Evolutionary conservation across 2,113 vertebrate genomes (phyloP).

Genomic region (Isurus oxyrinchus): DNA sequence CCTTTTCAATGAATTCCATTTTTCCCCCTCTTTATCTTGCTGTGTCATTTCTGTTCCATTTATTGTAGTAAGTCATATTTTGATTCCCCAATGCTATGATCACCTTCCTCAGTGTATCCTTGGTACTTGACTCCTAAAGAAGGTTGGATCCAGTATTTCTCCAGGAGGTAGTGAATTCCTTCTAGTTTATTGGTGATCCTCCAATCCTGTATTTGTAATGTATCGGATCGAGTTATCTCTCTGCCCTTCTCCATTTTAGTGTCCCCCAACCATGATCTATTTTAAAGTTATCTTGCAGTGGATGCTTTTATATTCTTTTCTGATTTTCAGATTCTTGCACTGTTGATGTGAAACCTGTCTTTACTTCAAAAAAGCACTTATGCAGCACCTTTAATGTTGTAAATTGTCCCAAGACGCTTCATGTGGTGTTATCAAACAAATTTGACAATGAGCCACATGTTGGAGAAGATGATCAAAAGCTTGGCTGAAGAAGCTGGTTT

Average conservation of each 20-base stretch:
- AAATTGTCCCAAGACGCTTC: too few relatives aligned
- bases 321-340: background rate
- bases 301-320: background rate
- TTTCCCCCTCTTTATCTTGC: background rate
- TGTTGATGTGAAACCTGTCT: background rate
- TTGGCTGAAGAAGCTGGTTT: too few relatives aligned
- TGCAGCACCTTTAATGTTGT: too few relatives aligned
- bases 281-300: background rate
- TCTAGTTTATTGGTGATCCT: background rate
- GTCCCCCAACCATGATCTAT: background rate
- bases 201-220: background rate
- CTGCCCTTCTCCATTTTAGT: background rate
- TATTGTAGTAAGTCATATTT: too few relatives aligned
- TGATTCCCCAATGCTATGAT: background rate
- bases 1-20: background rate
- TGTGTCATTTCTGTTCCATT: background rate
- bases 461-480: too few relatives aligned
- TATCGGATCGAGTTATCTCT: background rate
- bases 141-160: background rate
- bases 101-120: background rate
- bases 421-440: too few relatives aligned
- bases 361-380: background rate
- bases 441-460: too few relatives aligned
- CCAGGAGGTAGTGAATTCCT: background rate
- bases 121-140: background rate